A percentile compares a stretch with the other conserved stretches of the same genome.
Evolutionary conservation across 2,113 vertebrate species (phyloP).

Genomic region (Bombycilla garrulus): DNA sequence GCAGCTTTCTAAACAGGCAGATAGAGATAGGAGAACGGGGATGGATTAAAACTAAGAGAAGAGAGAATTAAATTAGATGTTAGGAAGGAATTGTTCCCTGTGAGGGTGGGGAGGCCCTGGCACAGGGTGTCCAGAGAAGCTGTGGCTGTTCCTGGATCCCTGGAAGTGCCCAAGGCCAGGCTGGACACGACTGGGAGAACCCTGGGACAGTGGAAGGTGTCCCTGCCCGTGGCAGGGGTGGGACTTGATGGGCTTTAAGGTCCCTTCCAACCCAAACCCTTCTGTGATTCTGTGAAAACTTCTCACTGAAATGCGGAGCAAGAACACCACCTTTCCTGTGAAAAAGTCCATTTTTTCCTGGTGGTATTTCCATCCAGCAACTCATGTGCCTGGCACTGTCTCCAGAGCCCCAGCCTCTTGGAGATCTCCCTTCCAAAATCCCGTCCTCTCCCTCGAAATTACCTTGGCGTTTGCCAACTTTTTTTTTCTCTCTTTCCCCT

Average conservation of each 20-base stretch:
- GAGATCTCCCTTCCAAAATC: neutral
- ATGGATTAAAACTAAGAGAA: neutral
- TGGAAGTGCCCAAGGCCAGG: neutral
- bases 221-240: neutral
- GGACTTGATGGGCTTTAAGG: accelerated
- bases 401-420: neutral
- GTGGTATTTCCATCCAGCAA: neutral
- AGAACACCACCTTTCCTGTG: neutral
- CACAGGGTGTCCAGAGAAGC: neutral
- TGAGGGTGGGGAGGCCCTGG: neutral
- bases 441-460: neutral
- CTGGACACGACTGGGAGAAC: accelerated
- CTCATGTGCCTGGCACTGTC: accelerated
- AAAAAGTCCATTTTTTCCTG: neutral
- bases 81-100: neutral
- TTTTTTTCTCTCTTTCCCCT: neutral
- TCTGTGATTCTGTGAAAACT: neutral
- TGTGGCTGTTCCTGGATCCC: neutral
- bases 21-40: neutral
- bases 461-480: too few relatives aligned
- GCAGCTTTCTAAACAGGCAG: neutral
- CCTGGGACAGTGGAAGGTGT: accelerated
- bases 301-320: neutral
- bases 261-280: neutral
- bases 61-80: neutral